Percentiles rank a stretch among this genome's conserved stretches.
These are phyloP conservation scores for Sesia apiformis DNA, from an alignment of 2,888 invertebrate genomes.

Conservation along the genomic window DNA sequence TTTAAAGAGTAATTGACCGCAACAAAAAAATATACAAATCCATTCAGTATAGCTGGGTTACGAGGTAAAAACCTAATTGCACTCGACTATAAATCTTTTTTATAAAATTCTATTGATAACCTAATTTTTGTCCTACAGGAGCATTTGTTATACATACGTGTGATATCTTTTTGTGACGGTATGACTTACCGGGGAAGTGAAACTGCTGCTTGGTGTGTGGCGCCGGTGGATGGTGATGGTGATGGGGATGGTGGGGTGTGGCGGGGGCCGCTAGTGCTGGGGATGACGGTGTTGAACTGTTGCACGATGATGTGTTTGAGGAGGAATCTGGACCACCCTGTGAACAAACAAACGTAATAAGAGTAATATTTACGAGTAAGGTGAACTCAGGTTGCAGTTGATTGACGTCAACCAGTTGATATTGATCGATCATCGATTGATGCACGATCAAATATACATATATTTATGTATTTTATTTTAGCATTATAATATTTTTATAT, in stretches of 20 bases:
- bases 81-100: neutral
- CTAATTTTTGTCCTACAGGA: neutral
- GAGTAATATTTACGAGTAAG: too few relatives aligned
- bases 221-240: slow-evolving; percentile 65
- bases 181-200: slow-evolving; percentile 81
- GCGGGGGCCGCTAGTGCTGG: slow-evolving; percentile 82
- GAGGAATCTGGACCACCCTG: slow-evolving; percentile 84
- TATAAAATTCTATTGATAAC: neutral
- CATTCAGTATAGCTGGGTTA: too few relatives aligned
- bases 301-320: slow-evolving; percentile 96
- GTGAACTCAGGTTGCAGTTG: too few relatives aligned
- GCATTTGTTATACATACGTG: neutral
- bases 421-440: too few relatives aligned
- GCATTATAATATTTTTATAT: too few relatives aligned
- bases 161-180: neutral
- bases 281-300: slow-evolving; percentile 96
- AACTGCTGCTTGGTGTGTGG: slow-evolving; percentile 76
- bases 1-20: neutral
- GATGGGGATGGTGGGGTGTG: slow-evolving; percentile 73
- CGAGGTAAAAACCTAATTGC: too few relatives aligned
- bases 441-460: too few relatives aligned
- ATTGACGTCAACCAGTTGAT: too few relatives aligned
- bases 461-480: too few relatives aligned
- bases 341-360: too few relatives aligned
- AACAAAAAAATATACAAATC: neutral